A percentile compares a stretch with the other conserved stretches of the same genome.
Evolutionary conservation across 2,797 vertebrate genomes (phyloP).

Genomic region (Premnoplex brunnescens): DNA sequence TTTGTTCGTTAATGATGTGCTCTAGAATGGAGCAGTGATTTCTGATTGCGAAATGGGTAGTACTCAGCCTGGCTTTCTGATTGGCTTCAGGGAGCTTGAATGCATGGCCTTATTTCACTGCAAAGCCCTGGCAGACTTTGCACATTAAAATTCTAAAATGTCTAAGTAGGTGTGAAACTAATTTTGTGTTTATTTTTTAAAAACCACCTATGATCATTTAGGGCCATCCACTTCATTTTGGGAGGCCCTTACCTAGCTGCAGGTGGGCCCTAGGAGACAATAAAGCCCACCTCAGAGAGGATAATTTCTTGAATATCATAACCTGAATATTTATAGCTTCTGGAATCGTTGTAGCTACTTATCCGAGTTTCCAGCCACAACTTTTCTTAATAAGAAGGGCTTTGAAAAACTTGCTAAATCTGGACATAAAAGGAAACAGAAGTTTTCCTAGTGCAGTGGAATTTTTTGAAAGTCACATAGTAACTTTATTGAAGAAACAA

Average conservation of each 20-base stretch:
- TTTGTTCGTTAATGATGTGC: conserved; percentile 55
- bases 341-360: conserved; percentile 78
- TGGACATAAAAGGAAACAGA: conserved; percentile 82
- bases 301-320: conserved; percentile 76
- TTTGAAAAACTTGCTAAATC: conserved; percentile 82
- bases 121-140: conserved; percentile 78
- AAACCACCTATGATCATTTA: conserved; percentile 79
- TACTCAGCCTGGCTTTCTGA: conserved; percentile 56
- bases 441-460: conserved; percentile 80
- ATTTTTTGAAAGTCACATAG: conserved; percentile 80
- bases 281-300: conserved; percentile 74
- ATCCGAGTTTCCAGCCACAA: conserved; percentile 79
- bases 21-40: conserved; percentile 62
- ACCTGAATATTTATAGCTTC: conserved; percentile 77
- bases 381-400: conserved; percentile 82
- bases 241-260: conserved; percentile 69
- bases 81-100: conserved; percentile 75
- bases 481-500: conserved; percentile 81
- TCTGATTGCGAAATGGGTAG: conserved; percentile 74
- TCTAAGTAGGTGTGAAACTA: conserved; percentile 82
- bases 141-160: conserved; percentile 80
- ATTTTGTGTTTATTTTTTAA: conserved; percentile 80
- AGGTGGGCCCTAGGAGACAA: conserved; percentile 78
- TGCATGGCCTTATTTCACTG: conserved; percentile 78
- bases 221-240: conserved; percentile 77